Evolutionary conservation across 2,113 vertebrate genomes (phyloP).

Genomic region (Scophthalmus maximus): DNA sequence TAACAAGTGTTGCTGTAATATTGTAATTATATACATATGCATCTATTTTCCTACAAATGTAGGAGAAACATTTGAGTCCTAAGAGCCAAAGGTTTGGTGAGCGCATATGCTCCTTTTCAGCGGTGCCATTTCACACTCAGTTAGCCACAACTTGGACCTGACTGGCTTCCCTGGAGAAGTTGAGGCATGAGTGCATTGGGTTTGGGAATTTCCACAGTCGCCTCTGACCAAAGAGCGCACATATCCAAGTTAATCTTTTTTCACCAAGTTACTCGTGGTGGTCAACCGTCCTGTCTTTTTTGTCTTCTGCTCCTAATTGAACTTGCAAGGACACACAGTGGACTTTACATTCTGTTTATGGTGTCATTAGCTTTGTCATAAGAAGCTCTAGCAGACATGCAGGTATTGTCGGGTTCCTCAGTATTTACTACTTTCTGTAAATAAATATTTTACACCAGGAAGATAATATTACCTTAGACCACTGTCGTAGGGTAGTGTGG

Average conservation of each 20-base stretch:
- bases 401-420: constrained; percentile 16
- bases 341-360: not conserved
- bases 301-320: not conserved
- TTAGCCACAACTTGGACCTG: constrained; percentile 46
- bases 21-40: too few species aligned
- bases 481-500: constrained; percentile 21
- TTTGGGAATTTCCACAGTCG: constrained; percentile 13
- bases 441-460: constrained; percentile 42
- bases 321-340: not conserved
- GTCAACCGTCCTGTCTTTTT: not conserved
- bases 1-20: too few species aligned
- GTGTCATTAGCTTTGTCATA: constrained; percentile 1
- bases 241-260: constrained; percentile 20
- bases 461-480: constrained; percentile 41
- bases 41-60: not conserved
- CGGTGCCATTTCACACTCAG: constrained; percentile 56
- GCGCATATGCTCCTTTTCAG: constrained; percentile 30
- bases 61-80: constrained; percentile 18
- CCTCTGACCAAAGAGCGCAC: constrained; percentile 2
- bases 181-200: constrained; percentile 25
- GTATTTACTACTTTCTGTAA: constrained; percentile 39
- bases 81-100: constrained; percentile 12
- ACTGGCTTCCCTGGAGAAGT: constrained; percentile 19
- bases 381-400: not conserved
- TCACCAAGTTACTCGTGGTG: not conserved